Base-by-base conservation (phyloP, 2,797 vertebrate genomes). In the Danio jaintianensis region DNA sequence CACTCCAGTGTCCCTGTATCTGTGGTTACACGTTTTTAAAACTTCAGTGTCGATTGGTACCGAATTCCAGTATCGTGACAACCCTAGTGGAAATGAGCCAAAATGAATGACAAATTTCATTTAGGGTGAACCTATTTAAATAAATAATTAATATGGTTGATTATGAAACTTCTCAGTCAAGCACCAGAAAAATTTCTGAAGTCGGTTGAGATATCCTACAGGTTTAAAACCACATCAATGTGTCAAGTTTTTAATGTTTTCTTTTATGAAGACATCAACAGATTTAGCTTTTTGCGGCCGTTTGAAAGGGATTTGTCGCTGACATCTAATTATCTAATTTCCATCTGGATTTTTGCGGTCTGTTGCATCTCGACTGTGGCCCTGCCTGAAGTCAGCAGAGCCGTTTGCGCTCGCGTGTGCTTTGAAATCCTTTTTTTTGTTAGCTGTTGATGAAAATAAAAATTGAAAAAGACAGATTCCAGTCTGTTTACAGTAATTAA, bases 401-500 rank as follows among this genome's bases (percentile, higher is more conserved):
- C 92, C 85, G 76, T 68, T 12, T 75, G 82, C 80, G 69, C 85
- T 78, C 86, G 84, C 79, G 89, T 86, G 87, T 90, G 90, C 86
- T 90, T 88, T 87, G 87, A 91, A 91, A 90, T 52, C 83, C 83
- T 48, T 48, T 50, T 71, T 64, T 56, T 58, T 36, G 40, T 66
- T 67, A 58, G 20, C 75, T 89, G 89, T 89, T 89, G 89, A 89
- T 90, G 85, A 90, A 93, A 86, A 67, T 86, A 88, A 86, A 85
- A 89, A 87, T 87, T 84, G 85, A 92, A 84, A 59, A 81, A 87
- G 86, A 84, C 87, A 67, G 74, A 89, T 85, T 75, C 85, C 62
- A 90, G 76, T 89, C 80, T 93, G 93, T 94, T 95, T 93, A 91
- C 92, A 84, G 90, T 94, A 93, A 95, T 95, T 94, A 93, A 85